Base-by-base conservation (phyloP, 2,888 invertebrate genomes). In the Acanthosoma haemorrhoidale region DNA sequence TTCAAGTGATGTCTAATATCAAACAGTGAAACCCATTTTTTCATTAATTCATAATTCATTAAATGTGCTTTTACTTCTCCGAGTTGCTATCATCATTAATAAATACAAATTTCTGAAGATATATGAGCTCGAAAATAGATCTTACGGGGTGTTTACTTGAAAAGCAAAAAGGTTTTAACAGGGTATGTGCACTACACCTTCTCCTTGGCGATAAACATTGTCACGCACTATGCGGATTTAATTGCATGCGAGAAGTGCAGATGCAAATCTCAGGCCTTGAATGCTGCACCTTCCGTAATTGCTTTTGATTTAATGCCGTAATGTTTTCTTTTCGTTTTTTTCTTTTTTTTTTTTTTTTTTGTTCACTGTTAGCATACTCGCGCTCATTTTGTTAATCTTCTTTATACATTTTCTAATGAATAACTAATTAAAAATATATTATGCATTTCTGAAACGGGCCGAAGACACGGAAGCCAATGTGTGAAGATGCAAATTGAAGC, bases 191-290 rank as follows among this genome's bases (percentile, higher is more conserved):
- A n/a, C n/a, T n/a, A n/a, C n/a, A n/a, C n/a, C n/a, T n/a, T n/a
- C n/a, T n/a, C n/a, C n/a, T n/a, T n/a, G 29, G 51, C 51, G 29
- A 51, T 51, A 51, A 51, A 51, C 51, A 25, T 51, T 51, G 25
- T 51, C 51, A 51, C 51, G 51, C 51, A 51, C 51, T 51, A 25
- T 21, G 25, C 13, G 51, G 51, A 51, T 51, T 51, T 51, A 51
- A 51, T 51, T 51, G 51, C 51, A 51, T 25, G 51, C 21, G 51
- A 51, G 51, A 51, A 51, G 51, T 51, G 51, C 25, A 51, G 51
- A 51, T 51, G 51, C 51, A 51, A 51, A 51, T 51, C 51, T 25
- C 11, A 51, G 51, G 21, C 51, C 51, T 51, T 51, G 51, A 25
- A 13, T 51, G 2, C 25, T n/a, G 25, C 51, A n/a, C 25, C 51